Base-by-base conservation (phyloP, 2,113 vertebrate species). In the Trematomus loennbergii region DNA sequence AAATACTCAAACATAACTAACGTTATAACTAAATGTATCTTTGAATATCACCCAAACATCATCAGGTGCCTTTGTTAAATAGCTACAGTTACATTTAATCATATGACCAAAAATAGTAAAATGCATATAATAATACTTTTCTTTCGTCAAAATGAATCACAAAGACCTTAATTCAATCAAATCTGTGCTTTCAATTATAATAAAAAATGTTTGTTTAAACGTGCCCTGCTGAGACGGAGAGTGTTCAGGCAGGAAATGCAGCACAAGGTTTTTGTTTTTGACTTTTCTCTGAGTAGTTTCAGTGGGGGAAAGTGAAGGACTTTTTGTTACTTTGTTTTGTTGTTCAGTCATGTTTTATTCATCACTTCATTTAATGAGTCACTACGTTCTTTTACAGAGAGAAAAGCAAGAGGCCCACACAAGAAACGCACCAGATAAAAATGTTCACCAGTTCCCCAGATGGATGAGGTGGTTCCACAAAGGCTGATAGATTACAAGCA, bases 291-390 rank as follows among this genome's bases (percentile, higher is more conserved):
- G 6, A 40, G 36, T 40, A 53, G 52, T 20, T 54, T 54, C 18
- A 54, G 52, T 10, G 52, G 52, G 52, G 18, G 10, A 9, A 20
- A 54, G 18, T n/a, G 52, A 20, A 54, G 18, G 18, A 54, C 52
- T 54, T n/a, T 29, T 25, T 15, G 43, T 63, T 15, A 5, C 43
- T 63, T 46, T 63, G n/a, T 46, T 46, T 63, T 12, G 13, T 63
- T 63, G 43, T 46, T 63, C 61, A 15, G 40, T 63, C 5, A 63
- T 63, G 61, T 63, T 63, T 63, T 63, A 63, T 63, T 63, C 40
- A 46, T 63, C 20, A 10, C 17, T 46, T 63, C 45, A 40, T 61
- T 22, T 15, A 63, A 63, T 22, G 61, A 46, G 61, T 63, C 61
- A 16, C 33, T 18, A 46, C 43, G 43, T 63, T 22, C 43, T 20